These are phyloP conservation scores for Talpa occidentalis DNA, from an alignment of 2,113 vertebrate genomes.

Conservation along the genomic window DNA sequence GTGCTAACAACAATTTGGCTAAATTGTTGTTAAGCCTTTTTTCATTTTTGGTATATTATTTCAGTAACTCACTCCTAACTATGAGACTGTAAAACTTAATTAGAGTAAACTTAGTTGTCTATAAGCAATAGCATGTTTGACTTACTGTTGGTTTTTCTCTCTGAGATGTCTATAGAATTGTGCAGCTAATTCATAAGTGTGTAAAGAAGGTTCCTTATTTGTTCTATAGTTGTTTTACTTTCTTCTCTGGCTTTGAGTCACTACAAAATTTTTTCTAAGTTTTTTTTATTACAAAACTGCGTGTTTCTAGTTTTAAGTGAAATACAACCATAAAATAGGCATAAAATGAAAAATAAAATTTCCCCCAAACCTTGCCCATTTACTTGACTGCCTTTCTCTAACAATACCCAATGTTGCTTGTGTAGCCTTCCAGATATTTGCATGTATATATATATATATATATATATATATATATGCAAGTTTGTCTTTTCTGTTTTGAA, in stretches of 20 bases:
- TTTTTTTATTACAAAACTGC: too few relatives aligned
- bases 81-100: not conserved
- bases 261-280: not conserved
- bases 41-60: not conserved
- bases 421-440: too few relatives aligned
- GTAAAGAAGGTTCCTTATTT: not conserved
- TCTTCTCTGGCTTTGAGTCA: not conserved
- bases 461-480: not conserved
- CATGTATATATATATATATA: not conserved
- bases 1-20: not conserved
- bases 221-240: not conserved
- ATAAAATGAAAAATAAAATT: too few relatives aligned
- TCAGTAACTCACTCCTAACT: conserved; percentile 26
- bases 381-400: not conserved
- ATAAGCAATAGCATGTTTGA: not conserved
- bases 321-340: too few relatives aligned
- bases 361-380: too few relatives aligned
- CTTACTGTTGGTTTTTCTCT: conserved; percentile 3
- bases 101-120: conserved; percentile 24
- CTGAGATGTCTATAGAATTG: not conserved
- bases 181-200: not conserved
- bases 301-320: too few relatives aligned
- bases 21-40: not conserved
- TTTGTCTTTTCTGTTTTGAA: not conserved
- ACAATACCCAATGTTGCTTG: too few relatives aligned